Evolutionary conservation across 2,797 vertebrate species (phyloP).

Genomic region (Intellagama lesueurii): DNA sequence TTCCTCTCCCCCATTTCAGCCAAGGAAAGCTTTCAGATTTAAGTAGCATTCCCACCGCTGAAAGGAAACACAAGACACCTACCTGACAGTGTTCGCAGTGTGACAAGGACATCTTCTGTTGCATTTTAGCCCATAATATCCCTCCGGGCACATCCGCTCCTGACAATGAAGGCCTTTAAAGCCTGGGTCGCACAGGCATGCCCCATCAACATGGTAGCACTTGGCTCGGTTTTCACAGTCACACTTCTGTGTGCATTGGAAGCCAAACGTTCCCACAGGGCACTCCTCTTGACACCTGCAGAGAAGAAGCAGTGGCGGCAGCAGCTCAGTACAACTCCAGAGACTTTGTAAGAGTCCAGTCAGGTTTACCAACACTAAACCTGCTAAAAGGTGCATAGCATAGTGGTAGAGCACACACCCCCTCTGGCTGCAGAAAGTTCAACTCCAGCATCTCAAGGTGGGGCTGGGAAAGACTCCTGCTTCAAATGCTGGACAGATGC

Average conservation of each 20-base stretch:
- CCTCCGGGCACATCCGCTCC: constrained; percentile 93
- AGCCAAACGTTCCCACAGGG: constrained; percentile 92
- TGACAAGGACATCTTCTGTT: constrained; percentile 94
- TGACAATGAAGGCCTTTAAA: constrained; percentile 95
- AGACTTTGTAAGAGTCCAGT: not conserved
- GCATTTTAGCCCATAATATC: constrained; percentile 93
- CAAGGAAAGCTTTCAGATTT: not conserved
- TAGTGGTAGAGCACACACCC: not conserved
- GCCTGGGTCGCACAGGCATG: constrained; percentile 92
- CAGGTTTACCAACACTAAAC: too few relatives aligned
- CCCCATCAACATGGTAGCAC: constrained; percentile 93
- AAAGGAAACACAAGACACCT: constrained; percentile 22
- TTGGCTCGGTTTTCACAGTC: constrained; percentile 95
- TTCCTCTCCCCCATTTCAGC: too few relatives aligned
- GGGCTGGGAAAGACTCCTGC: not conserved
- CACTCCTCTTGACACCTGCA: constrained; percentile 97
- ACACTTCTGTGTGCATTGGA: constrained; percentile 89
- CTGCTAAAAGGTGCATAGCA: not conserved
- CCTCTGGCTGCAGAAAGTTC: not conserved
- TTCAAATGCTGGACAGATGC: not conserved
- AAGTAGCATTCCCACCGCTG: not conserved
- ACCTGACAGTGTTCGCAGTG: constrained; percentile 91
- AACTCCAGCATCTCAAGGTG: not conserved
- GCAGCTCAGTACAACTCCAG: not conserved
- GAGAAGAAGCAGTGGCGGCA: not conserved